A percentile compares a stretch with the other conserved stretches of the same genome.
These are phyloP conservation scores for Anoplius nigerrimus DNA, from an alignment of 2,888 invertebrate genomes.

Conservation along the genomic window DNA sequence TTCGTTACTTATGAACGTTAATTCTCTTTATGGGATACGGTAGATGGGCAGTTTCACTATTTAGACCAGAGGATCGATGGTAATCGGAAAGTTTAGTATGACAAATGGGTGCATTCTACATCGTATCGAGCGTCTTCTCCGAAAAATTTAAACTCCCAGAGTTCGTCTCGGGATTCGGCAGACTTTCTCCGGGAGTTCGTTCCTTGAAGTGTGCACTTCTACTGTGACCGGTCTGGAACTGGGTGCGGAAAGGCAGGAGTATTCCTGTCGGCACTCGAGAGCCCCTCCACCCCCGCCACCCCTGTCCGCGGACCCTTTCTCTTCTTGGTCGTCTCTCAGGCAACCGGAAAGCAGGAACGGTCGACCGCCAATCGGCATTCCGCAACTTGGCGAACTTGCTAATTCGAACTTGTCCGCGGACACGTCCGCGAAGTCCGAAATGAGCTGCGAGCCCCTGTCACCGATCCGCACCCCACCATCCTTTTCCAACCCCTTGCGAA, in stretches of 20 bases:
- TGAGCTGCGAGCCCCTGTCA: conserved; percentile 40
- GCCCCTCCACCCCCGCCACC: not conserved
- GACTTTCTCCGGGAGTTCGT: conserved; percentile 11
- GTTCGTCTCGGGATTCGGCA: too few relatives aligned
- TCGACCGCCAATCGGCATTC: conserved; percentile 61
- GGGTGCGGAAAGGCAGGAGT: conserved; percentile 12
- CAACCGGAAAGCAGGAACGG: conserved; percentile 21
- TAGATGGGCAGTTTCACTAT: too few relatives aligned
- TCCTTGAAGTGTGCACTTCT: conserved; percentile 19
- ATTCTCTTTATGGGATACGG: too few relatives aligned
- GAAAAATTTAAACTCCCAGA: too few relatives aligned
- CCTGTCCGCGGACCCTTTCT: not conserved
- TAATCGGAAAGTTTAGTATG: too few relatives aligned
- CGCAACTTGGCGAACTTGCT: conserved; percentile 64
- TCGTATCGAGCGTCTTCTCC: too few relatives aligned
- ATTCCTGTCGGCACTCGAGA: not conserved
- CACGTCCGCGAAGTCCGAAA: conserved; percentile 52
- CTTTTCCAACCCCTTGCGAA: not conserved
- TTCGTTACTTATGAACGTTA: too few relatives aligned
- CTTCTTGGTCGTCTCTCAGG: not conserved
- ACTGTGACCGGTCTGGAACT: conserved; percentile 19
- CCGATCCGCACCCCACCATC: not conserved
- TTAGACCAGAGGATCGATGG: too few relatives aligned
- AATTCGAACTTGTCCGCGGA: conserved; percentile 63
- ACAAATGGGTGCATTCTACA: too few relatives aligned